Conservation (phyloP, 2,113 vertebrate genomes). For the Lipotes vexillifer region DNA sequence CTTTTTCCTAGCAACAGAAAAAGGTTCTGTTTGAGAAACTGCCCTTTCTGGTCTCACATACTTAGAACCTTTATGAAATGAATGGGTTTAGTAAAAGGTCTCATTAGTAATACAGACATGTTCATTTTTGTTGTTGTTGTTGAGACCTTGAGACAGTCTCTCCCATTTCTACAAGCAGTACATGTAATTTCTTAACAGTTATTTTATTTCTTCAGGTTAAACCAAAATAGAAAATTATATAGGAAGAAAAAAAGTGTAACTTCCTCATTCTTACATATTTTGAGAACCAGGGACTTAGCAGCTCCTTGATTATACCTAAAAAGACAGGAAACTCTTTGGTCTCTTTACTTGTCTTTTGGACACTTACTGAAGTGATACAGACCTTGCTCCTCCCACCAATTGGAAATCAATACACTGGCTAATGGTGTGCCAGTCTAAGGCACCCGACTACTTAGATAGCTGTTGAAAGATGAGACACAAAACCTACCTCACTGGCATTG, state of each 20-base stretch:
- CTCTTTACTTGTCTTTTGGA: neutral
- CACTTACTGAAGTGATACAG: neutral
- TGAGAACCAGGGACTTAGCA: neutral
- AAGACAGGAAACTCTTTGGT: neutral
- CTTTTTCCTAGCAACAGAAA: neutral
- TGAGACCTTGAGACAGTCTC: neutral
- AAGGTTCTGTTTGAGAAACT: neutral
- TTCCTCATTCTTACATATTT: constrained; percentile 3
- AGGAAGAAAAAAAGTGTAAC: neutral
- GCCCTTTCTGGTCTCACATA: neutral
- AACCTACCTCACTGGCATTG: neutral
- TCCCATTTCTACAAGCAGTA: neutral
- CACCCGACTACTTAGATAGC: neutral
- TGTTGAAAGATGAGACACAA: neutral
- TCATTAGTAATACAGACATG: neutral
- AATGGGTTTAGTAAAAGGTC: neutral
- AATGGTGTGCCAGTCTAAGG: neutral
- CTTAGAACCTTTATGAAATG: neutral
- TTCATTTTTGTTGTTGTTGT: neutral
- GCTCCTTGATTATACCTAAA: constrained; percentile 17
- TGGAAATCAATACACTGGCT: neutral
- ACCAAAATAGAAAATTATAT: neutral
- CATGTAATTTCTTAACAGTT: neutral
- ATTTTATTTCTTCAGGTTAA: neutral
- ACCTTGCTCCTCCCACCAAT: neutral